A percentile compares a stretch with the other conserved stretches of the same genome.
phyloP scores from a whole-genome alignment of 2,888 invertebrate genomes.

The Diarsia dahlii region DNA sequence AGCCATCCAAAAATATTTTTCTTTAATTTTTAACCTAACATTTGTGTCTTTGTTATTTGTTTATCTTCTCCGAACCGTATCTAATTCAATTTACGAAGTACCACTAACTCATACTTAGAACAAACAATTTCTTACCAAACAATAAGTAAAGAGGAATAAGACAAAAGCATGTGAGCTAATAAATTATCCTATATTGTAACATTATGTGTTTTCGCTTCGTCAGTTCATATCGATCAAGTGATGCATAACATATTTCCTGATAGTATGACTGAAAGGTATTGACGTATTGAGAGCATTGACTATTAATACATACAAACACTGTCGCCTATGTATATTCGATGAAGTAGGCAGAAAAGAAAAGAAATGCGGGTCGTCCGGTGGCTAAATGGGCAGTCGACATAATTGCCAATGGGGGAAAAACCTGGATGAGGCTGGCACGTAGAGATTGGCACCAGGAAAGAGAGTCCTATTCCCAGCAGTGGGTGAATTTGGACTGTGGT shows the following conservation, averaged over 20 bases:
- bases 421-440: too few relatives aligned
- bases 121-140: constrained; percentile 20
- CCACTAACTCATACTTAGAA: constrained; percentile 20
- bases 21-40: too few relatives aligned
- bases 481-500: too few relatives aligned
- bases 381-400: too few relatives aligned
- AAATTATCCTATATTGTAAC: constrained; percentile 25
- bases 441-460: too few relatives aligned
- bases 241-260: constrained; percentile 33
- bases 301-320: constrained; percentile 1
- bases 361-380: too few relatives aligned
- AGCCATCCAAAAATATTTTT: too few relatives aligned
- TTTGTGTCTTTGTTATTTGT: not conserved
- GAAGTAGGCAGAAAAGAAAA: not conserved
- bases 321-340: not conserved
- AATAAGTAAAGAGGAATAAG: constrained; percentile 14
- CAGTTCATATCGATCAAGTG: constrained; percentile 46
- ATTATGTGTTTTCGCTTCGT: constrained; percentile 41
- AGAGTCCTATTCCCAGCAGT: too few relatives aligned
- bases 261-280: constrained; percentile 21
- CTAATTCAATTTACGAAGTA: constrained; percentile 1
- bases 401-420: too few relatives aligned
- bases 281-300: not conserved
- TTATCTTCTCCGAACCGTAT: not conserved
- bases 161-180: constrained; percentile 31